Evolutionary conservation across 2,888 invertebrate genomes (phyloP), one percentile per base, ranked within the genome.

Genomic region (Acronicta leporina): DNA sequence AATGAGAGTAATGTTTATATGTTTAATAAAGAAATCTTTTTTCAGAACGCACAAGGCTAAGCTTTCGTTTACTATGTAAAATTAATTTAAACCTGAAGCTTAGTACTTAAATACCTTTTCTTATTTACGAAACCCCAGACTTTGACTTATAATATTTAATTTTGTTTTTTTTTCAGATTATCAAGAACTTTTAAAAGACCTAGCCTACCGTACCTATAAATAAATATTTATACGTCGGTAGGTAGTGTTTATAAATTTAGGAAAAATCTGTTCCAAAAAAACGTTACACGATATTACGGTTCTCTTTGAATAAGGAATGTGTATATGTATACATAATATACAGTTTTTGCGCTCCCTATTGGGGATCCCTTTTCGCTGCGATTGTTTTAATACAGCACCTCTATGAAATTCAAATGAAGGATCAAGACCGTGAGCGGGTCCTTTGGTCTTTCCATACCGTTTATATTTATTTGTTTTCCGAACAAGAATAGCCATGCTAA

Each of bases 361-460:
- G 40, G 53, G 48, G 46, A 54, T 41, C 73, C 75, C 68, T 80
- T 80, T 78, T 71, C 68, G 61, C 79, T 65, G 67, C 83, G 81
- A 85, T 88, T 89, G 85, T 87, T 90, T 84, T 84, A 86, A 88
- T 82, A 86, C 82, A 82, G 82, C 81, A 84, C 84, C 83, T 88
- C 87, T 88, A 86, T 89, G 87, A 88, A 89, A 88, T 91, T 89
- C 87, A 89, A 88, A 91, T 89, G 82, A 87, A 80, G 72, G 60
- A 76, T 68, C 65, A 63, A 71, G 78, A 79, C 79, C 77, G 75
- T 68, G 54, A 70, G n/a, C n/a, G 68, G 68, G 75, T 75, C 79
- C 77, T 79, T 79, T 64, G 68, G 57, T 70, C 68, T 63, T 62
- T 71, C 75, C 78, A 68, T 78, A 82, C 82, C 77, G 69, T 66